Conservation (phyloP, 2,113 vertebrate genomes). For the Tiliqua scincoides region DNA sequence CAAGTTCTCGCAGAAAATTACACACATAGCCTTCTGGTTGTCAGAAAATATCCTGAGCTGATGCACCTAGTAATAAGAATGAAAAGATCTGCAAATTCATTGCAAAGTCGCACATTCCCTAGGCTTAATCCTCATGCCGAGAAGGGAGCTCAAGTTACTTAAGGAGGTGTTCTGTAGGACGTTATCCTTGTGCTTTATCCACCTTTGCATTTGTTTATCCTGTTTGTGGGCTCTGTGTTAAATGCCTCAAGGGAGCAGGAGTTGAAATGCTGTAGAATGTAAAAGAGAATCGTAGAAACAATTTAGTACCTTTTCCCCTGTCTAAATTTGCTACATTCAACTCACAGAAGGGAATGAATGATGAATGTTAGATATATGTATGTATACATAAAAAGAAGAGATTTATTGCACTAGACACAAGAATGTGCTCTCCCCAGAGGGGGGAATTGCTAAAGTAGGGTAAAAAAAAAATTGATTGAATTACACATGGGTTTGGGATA, state of each 20-base stretch:
- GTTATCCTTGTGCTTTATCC: conserved; percentile 49
- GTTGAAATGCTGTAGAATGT: conserved; percentile 38
- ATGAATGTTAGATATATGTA: conserved; percentile 16
- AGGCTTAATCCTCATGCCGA: not conserved
- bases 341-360: conserved; percentile 28
- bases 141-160: conserved; percentile 37
- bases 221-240: conserved; percentile 41
- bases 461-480: conserved; percentile 12
- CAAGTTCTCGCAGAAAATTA: conserved; percentile 34
- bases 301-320: conserved; percentile 44
- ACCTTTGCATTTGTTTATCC: conserved; percentile 55
- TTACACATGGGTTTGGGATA: not conserved
- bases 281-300: conserved; percentile 60
- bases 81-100: conserved; percentile 24
- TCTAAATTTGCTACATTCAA: conserved; percentile 36
- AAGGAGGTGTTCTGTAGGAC: conserved; percentile 8
- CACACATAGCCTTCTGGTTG: conserved; percentile 35
- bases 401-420: conserved; percentile 32
- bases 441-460: not conserved
- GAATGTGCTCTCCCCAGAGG: not conserved
- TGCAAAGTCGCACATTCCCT: conserved; percentile 37
- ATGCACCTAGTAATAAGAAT: conserved; percentile 3
- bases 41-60: conserved; percentile 23
- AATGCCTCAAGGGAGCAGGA: conserved; percentile 52
- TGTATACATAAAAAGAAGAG: conserved; percentile 3